These are phyloP conservation scores for Platynereis dumerilii DNA, from an alignment of 2,888 invertebrate species.

Conservation along the genomic window DNA sequence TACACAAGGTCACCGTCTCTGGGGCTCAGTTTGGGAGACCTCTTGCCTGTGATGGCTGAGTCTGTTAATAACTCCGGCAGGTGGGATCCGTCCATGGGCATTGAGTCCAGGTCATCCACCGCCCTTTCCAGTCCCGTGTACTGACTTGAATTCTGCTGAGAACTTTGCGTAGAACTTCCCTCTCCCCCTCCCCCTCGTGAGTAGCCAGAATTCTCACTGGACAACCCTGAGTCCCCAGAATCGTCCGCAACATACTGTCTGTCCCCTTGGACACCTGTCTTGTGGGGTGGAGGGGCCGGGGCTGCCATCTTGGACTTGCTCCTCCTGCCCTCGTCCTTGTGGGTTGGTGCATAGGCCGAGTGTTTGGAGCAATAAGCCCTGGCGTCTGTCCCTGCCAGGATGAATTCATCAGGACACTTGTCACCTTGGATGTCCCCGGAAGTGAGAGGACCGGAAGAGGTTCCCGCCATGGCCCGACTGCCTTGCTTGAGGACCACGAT, in stretches of 20 bases:
- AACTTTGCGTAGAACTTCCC: slow-evolving; percentile 1
- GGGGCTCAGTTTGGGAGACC: slow-evolving; percentile 23
- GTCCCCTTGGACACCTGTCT: slow-evolving; percentile 9
- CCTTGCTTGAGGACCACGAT: slow-evolving; percentile 58
- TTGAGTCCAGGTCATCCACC: slow-evolving; percentile 21
- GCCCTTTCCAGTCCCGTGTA: slow-evolving; percentile 17
- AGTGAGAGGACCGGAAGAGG: slow-evolving; percentile 53
- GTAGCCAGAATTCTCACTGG: slow-evolving; percentile 35
- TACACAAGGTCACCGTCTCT: slow-evolving; percentile 17
- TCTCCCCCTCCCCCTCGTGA: slow-evolving; percentile 20
- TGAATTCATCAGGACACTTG: slow-evolving; percentile 52
- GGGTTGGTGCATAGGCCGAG: background rate
- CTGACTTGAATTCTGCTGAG: slow-evolving; percentile 7
- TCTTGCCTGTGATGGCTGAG: background rate
- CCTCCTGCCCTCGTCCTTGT: background rate
- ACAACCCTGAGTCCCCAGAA: slow-evolving; percentile 40
- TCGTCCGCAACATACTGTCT: slow-evolving; percentile 30
- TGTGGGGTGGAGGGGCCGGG: slow-evolving; percentile 19
- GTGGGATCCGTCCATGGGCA: slow-evolving; percentile 24
- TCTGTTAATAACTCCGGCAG: slow-evolving; percentile 33
- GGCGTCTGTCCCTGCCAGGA: slow-evolving; percentile 5
- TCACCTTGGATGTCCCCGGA: slow-evolving; percentile 35
- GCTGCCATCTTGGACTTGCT: slow-evolving; percentile 13
- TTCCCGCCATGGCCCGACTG: slow-evolving; percentile 48
- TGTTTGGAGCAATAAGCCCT: slow-evolving; percentile 14